Evolutionary conservation across 1,140 invertebrate genomes (phyloP).

Genomic region (Papilio xuthus): DNA sequence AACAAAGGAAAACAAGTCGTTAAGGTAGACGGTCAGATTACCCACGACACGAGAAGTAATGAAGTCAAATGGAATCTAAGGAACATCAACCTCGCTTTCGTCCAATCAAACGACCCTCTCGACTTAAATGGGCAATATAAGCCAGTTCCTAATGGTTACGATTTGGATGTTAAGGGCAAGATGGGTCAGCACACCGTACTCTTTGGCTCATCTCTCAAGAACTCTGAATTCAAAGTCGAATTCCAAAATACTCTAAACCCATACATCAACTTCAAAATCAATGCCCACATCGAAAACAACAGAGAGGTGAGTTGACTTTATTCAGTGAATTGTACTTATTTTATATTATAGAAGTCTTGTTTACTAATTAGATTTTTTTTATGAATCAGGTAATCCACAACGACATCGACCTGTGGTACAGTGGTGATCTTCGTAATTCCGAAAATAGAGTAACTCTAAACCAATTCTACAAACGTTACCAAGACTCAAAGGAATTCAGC

Average conservation of each 20-base stretch:
- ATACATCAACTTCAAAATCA: conserved; percentile 82
- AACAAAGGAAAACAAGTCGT: conserved; percentile 73
- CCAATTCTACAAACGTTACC: conserved; percentile 73
- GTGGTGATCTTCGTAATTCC: conserved; percentile 83
- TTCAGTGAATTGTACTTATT: not conserved
- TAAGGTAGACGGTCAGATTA: conserved; percentile 68
- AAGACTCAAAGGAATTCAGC: conserved; percentile 61
- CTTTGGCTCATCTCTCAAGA: conserved; percentile 71
- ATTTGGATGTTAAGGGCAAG: conserved; percentile 80
- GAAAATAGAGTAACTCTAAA: conserved; percentile 80
- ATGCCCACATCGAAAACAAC: conserved; percentile 61
- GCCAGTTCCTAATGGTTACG: conserved; percentile 65
- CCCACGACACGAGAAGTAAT: conserved; percentile 54
- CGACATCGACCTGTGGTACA: conserved; percentile 83
- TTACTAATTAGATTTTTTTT: not conserved
- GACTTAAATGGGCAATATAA: conserved; percentile 81
- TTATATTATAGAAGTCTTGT: not conserved
- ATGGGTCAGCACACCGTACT: conserved; percentile 79
- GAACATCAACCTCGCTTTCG: conserved; percentile 74
- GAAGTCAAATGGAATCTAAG: conserved; percentile 82
- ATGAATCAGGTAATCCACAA: conserved; percentile 76
- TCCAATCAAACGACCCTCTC: conserved; percentile 54
- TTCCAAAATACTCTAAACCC: conserved; percentile 82
- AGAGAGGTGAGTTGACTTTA: conserved; percentile 52
- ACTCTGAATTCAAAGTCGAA: conserved; percentile 73